Base-by-base conservation (phyloP, 2,113 vertebrate species). In the Megaceryle maxima region DNA sequence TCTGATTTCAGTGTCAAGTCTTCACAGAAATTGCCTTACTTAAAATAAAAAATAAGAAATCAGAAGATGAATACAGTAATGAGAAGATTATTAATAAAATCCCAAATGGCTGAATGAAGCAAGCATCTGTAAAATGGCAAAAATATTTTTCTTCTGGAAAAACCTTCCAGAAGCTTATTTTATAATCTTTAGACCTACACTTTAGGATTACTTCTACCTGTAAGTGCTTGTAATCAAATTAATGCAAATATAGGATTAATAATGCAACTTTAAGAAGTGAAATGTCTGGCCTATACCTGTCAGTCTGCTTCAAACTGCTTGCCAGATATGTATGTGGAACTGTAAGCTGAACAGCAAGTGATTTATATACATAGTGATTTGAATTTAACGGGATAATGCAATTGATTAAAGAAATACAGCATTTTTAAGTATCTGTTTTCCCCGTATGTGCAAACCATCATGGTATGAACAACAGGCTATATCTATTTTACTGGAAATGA, bases 1-100 rank as follows among this genome's bases (percentile, higher is more conserved):
- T 93, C 96, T 96, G 94, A 96, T 97, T 96, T 98, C 92, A 90
- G 88, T 97, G 93, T 97, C 88, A 96, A 96, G 92, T 90, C 92
- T 96, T 96, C 93, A 95, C 70, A 92, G 87, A 95, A 95, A 96
- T 68, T 93, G 89, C 96, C 83, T 94, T 85, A 69, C 95, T 97
- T 95, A 90, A 95, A 97, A 94, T 88, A 94, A 97, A 93, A 96
- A 97, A 86, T 66, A 95, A 84, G 93, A 97, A 97, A 95, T 94
- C 87, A 96, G 89, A 95, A 94, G 66, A 95, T 94, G 95, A 95
- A 95, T 97, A 84, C 89, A 95, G 51, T 96, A 96, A 97, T 88
- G 94, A 94, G 68, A 94, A 91, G 81, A 83, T 95, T 97, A 93
- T 92, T 97, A 96, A 94, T 97, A 96, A 97, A 97, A 96, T 91